Percentiles rank a stretch among this genome's conserved stretches.
phyloP scores from a whole-genome alignment of 35 echinoderm and acorn worm genomes.

The Apostichopus parvimensis region DNA sequence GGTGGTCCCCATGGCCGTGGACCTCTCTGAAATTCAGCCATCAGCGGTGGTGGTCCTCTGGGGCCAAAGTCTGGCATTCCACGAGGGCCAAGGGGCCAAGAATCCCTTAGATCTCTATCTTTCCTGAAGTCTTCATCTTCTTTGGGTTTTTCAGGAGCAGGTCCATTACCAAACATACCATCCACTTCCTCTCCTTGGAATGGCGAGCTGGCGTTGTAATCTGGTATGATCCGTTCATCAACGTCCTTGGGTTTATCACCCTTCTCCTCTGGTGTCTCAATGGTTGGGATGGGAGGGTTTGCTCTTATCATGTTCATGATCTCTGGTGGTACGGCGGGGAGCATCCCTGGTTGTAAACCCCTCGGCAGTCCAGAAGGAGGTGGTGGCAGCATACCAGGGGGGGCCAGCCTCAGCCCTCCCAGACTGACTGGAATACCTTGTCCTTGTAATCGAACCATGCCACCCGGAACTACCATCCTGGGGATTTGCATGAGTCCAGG shows the following conservation, averaged over 20 bases:
- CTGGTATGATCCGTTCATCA: constrained; percentile 46
- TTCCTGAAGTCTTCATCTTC: constrained; percentile 38
- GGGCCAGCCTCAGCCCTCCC: not conserved
- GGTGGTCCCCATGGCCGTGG: constrained; percentile 55
- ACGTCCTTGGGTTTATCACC: constrained; percentile 28
- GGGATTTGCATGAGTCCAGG: constrained; percentile 35
- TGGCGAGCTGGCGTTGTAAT: constrained; percentile 38
- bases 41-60: constrained; percentile 32
- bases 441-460: constrained; percentile 45
- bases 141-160: constrained; percentile 6
- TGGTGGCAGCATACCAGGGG: constrained; percentile 4
- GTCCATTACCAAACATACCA: constrained; percentile 27
- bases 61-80: constrained; percentile 40
- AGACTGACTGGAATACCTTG: constrained; percentile 40
- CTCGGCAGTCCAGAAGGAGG: constrained; percentile 15
- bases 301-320: constrained; percentile 38
- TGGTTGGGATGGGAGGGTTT: constrained; percentile 30
- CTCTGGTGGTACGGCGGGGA: constrained; percentile 30
- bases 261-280: constrained; percentile 1
- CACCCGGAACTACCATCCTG: constrained; percentile 31
- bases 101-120: constrained; percentile 52
- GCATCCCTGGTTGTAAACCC: not conserved
- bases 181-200: constrained; percentile 33
- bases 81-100: constrained; percentile 16
- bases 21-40: constrained; percentile 20